Conservation (phyloP, 2,888 invertebrate genomes). For the Alloplasta piceator region DNA sequence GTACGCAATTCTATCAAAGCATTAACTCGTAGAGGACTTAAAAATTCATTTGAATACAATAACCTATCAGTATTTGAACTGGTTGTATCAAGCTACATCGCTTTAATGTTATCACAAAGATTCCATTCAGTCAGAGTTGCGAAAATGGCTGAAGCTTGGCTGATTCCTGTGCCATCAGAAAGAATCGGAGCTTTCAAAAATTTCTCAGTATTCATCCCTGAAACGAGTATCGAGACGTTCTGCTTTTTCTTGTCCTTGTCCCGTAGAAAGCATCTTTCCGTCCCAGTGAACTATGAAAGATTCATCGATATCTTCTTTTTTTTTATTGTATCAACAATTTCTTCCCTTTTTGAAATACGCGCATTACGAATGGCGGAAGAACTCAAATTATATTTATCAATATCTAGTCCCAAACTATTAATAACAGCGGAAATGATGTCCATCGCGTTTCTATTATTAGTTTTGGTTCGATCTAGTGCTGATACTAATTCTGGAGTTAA, state of each 20-base stretch:
- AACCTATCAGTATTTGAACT: conserved; percentile 48
- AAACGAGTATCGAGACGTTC: conserved; percentile 49
- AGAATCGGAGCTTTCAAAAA: conserved; percentile 36
- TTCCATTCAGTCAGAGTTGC: conserved; percentile 37
- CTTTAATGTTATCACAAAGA: conserved; percentile 48
- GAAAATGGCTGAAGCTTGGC: conserved; percentile 51
- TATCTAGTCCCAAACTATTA: conserved; percentile 26
- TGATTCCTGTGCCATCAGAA: conserved; percentile 32
- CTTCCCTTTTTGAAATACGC: conserved; percentile 26
- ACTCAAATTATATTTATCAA: conserved; percentile 39
- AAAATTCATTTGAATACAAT: conserved; percentile 12
- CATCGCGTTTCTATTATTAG: conserved; percentile 45
- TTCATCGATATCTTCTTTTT: conserved; percentile 25
- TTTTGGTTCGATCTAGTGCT: conserved; percentile 42
- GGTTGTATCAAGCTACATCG: conserved; percentile 49
- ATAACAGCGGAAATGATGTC: conserved; percentile 51
- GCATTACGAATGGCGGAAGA: conserved; percentile 22
- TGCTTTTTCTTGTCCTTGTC: conserved; percentile 35
- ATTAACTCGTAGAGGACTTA: too few relatives aligned
- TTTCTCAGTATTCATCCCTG: conserved; percentile 17
- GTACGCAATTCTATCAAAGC: too few relatives aligned
- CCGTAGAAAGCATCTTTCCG: conserved; percentile 41
- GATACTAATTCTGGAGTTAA: conserved; percentile 38
- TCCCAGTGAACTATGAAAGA: conserved; percentile 43
- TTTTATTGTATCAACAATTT: conserved; percentile 42